phyloP scores from a whole-genome alignment of 2,113 vertebrate species.

The Sphaerodactylus townsendi region DNA sequence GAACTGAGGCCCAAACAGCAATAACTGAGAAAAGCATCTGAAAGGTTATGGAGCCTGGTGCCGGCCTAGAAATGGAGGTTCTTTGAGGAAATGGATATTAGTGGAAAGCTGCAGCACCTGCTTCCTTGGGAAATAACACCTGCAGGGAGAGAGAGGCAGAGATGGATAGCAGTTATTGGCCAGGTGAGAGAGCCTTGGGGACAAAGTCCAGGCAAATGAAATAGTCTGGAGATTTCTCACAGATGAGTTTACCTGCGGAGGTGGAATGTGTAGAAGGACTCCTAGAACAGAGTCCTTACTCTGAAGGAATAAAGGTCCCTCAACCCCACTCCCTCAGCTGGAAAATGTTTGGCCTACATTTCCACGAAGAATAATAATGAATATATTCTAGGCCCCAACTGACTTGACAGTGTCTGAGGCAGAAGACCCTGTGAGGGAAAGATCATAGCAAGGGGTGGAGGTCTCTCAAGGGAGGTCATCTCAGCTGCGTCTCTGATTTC shows the following conservation, averaged over 20 bases:
- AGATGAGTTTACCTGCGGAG: conserved; percentile 47
- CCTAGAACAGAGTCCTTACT: conserved; percentile 5
- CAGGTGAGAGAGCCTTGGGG: conserved; percentile 13
- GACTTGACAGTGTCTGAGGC: conserved; percentile 33
- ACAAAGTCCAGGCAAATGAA: conserved; percentile 18
- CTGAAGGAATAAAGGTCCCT: background rate
- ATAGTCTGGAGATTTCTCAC: conserved; percentile 17
- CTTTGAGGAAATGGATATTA: background rate
- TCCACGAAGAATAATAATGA: conserved; percentile 45
- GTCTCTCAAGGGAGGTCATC: conserved; percentile 44
- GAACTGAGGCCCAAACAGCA: background rate
- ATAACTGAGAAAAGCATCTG: background rate
- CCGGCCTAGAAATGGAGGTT: background rate
- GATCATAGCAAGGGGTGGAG: conserved; percentile 52
- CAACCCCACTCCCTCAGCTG: background rate
- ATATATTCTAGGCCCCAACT: conserved; percentile 30
- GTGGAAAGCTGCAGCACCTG: conserved; percentile 10
- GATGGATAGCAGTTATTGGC: background rate
- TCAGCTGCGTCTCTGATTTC: conserved; percentile 52
- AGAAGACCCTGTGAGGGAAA: conserved; percentile 62
- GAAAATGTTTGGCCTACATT: conserved; percentile 29
- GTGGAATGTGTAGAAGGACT: conserved; percentile 34
- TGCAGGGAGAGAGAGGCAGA: conserved; percentile 15
- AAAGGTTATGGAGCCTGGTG: background rate
- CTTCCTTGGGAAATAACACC: conserved; percentile 21